Evolutionary conservation across 2,888 invertebrate genomes (phyloP).

Genomic region (Malthinus flaveolus): DNA sequence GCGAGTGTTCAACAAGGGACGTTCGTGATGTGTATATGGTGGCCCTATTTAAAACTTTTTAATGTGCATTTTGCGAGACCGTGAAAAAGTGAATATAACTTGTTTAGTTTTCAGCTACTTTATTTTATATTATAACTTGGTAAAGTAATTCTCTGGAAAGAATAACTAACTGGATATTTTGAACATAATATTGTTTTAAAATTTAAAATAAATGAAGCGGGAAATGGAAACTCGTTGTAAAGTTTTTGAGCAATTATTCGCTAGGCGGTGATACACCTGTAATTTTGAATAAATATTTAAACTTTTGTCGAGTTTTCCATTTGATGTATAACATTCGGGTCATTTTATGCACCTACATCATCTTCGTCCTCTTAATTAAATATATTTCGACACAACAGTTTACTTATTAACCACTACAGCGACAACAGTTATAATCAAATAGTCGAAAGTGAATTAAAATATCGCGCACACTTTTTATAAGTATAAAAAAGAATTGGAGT

Average conservation of each 20-base stretch:
- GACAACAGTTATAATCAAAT: neutral
- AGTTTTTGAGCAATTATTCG: constrained; percentile 22
- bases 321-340: constrained; percentile 1
- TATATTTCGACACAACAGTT: neutral
- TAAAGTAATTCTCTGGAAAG: constrained; percentile 23
- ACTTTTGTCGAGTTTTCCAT: constrained; percentile 11
- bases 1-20: constrained; percentile 35
- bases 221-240: constrained; percentile 20
- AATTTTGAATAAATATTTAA: constrained; percentile 19
- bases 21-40: constrained; percentile 33
- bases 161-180: constrained; percentile 24
- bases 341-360: neutral
- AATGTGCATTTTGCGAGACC: constrained; percentile 36
- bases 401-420: neutral
- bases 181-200: constrained; percentile 20
- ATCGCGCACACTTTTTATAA: constrained; percentile 16
- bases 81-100: constrained; percentile 36
- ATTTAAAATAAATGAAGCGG: constrained; percentile 28
- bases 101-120: constrained; percentile 32
- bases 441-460: constrained; percentile 8
- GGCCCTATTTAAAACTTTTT: constrained; percentile 36
- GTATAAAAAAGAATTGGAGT: constrained; percentile 40
- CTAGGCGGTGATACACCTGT: constrained; percentile 19
- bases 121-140: constrained; percentile 26
- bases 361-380: constrained; percentile 1